Evolutionary conservation across 2,797 vertebrate genomes (phyloP), one percentile per base, ranked within the genome.

Genomic region (Arctocebus calabarensis): DNA sequence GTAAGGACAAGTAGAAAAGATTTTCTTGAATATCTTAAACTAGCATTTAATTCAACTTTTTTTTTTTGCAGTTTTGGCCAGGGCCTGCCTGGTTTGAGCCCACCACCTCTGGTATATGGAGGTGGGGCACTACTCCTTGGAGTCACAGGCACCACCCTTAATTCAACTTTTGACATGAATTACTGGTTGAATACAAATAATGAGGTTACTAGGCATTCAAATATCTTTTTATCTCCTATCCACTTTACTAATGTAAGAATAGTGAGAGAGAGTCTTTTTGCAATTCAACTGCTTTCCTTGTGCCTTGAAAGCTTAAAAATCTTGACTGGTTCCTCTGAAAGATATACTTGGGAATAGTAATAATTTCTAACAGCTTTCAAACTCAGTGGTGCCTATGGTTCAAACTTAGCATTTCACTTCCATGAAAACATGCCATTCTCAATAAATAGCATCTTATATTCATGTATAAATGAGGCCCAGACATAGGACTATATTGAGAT

Each of bases 11-110:
- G 22, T 70, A 61, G 37, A 62, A 78, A 68, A 29, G 43, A 73
- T 48, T 90, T 73, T 57, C 12, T 85, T 94, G 20, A 79, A 43
- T 43, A 64, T 23, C 34, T 86, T 85, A 86, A 90, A 84, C n/a
- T 27, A 61, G 32, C 16, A 19, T 6, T 86, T 32, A 57, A 29
- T 85, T n/a, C n/a, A n/a, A n/a, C n/a, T n/a, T n/a, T n/a, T n/a
- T n/a, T n/a, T n/a, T n/a, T n/a, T n/a, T n/a, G n/a, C n/a, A n/a
- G n/a, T n/a, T n/a, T n/a, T n/a, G n/a, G n/a, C n/a, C n/a, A n/a
- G n/a, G n/a, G n/a, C n/a, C n/a, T n/a, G n/a, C n/a, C n/a, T n/a
- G n/a, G n/a, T n/a, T n/a, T n/a, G n/a, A n/a, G n/a, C n/a, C n/a
- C n/a, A n/a, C n/a, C n/a, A n/a, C n/a, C n/a, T n/a, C n/a, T n/a